Evolutionary conservation across 2,113 vertebrate genomes (phyloP).

Genomic region (Charina bottae): DNA sequence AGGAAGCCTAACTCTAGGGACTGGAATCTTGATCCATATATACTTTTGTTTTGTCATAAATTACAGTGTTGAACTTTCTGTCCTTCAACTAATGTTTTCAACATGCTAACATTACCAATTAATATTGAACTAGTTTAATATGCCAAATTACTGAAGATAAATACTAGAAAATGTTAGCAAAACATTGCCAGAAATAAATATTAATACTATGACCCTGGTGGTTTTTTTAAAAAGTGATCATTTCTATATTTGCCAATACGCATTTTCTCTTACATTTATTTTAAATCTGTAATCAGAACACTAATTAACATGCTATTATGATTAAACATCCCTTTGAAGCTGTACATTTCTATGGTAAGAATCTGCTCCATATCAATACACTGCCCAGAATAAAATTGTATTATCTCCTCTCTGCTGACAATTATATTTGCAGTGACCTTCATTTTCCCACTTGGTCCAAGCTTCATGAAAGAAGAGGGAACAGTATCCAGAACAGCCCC

Average conservation of each 20-base stretch:
- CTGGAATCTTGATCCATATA: not conserved
- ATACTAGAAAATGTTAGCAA: accelerated
- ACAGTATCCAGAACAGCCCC: not conserved
- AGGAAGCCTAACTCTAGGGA: not conserved
- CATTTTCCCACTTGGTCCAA: not conserved
- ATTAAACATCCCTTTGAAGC: not conserved
- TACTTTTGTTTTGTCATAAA: not conserved
- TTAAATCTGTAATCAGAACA: not conserved
- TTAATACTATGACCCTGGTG: not conserved
- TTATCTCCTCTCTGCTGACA: not conserved
- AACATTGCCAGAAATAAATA: not conserved
- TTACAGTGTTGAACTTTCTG: not conserved
- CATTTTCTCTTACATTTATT: not conserved
- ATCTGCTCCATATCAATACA: not conserved
- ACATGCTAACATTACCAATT: not conserved
- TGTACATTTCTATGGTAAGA: not conserved
- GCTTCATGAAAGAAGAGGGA: constrained; percentile 9
- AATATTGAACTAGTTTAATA: not conserved
- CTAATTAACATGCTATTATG: not conserved
- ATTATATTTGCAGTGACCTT: constrained; percentile 1
- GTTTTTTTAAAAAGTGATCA: accelerated
- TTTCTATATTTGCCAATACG: not conserved
- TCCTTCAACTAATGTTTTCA: not conserved
- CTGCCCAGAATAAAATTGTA: not conserved
- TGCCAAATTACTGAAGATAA: not conserved